Evolutionary conservation across 2,888 invertebrate species (phyloP), one percentile per base, ranked within the genome.

Genomic region (Willowsia nigromaculata): DNA sequence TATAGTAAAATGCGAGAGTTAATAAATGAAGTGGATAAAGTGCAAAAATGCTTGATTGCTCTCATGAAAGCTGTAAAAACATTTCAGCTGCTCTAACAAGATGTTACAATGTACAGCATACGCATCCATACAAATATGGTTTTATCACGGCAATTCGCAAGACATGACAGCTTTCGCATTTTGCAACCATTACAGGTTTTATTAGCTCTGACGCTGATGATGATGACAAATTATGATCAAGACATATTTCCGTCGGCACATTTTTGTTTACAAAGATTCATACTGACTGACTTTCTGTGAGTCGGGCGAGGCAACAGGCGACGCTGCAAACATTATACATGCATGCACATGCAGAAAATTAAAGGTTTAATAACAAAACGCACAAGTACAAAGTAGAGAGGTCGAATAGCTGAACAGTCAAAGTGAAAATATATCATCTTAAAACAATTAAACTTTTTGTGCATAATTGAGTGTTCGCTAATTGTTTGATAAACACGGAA

Each of bases 181-280:
- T 76, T 27, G 47, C 11, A 76, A 50, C 25, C 25, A 50, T 76
- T 76, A 3, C 40, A 68, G 40, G 68, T 68, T 68, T 65, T 68
- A 76, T 76, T n/a, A 50, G 15, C 76, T 50, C 30, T 76, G 76
- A 76, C 50, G 76, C 27, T 50, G 81, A 81, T 62, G 81, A 80
- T 59, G 37, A 81, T 81, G 81, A 81, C 62, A 81, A 81, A 81
- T 81, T 81, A 81, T 62, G 81, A 81, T 62, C 37, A 81, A 81
- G 81, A 81, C 62, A 81, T 43, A 62, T 62, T 81, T 76, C 76
- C 47, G 50, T 50, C 43, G 56, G 81, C 81, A 27, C 76, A 76
- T 76, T 76, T 43, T 76, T 27, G 27, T 76, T 50, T 15, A 30
- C 47, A 76, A 50, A 76, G 25, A 9, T 22, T 43, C 59, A 59